Evolutionary conservation across 2,113 vertebrate species (phyloP), one percentile per base, ranked within the genome.

Genomic region (Eptesicus fuscus): DNA sequence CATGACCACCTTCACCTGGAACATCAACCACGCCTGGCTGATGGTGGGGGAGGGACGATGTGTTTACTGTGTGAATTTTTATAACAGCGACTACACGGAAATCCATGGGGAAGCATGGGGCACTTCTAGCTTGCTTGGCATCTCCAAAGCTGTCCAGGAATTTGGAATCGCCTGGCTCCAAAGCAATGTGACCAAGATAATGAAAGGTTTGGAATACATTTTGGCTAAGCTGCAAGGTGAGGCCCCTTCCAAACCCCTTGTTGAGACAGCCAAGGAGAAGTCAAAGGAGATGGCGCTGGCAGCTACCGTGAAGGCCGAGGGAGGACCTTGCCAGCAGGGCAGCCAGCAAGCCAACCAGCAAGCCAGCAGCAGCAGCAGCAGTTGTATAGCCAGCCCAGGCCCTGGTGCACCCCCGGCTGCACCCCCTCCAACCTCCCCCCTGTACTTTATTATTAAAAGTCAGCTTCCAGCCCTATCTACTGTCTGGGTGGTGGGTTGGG

Each of bases 211-310:
- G 97, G 99, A 99, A 93, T 99, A 98, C 0, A 98, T 99, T 95
- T 97, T 99, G 97, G 99, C 99, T 86, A 99, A 97, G 98, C 99
- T 99, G 98, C 99, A 99, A 98, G 99, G 99, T 94, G 99, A 99
- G 98, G 98, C 98, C 53, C 99, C 99, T 5, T 98, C 99, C 23
- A 99, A 99, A 96, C 99, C 99, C 1, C 98, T 99, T 92, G 99
- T 99, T 35, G 99, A 99, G 97, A 28, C 99, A 7, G 98, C 99
- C 87, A 99, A 99, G 97, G 99, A 99, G 93, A 99, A 99, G 95
- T 99, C 99, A 17, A 99, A 99, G 96, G 99, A 99, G 96, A 99
- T 99, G 0, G 99, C 99, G 0, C 96, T 99, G 98, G 99, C 99
- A 97, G 99, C 99, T 94, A 99, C 99, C 0, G 99, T 99, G 97